Evolutionary conservation across 2,888 invertebrate genomes (phyloP).

Genomic region (Volucella zonaria): DNA sequence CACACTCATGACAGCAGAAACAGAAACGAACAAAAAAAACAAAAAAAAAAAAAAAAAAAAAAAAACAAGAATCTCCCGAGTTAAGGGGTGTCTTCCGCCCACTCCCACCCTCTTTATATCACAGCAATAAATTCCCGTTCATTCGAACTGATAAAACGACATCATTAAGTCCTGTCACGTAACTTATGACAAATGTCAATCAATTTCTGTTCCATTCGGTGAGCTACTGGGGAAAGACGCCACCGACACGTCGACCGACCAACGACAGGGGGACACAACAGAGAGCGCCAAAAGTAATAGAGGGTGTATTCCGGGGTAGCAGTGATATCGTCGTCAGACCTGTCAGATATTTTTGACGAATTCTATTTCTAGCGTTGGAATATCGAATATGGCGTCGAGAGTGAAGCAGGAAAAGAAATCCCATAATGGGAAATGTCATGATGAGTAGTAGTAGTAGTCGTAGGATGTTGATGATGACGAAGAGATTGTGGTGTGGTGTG

Average conservation of each 20-base stretch:
- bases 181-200: conserved; percentile 74
- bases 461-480: conserved; percentile 28
- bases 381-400: conserved; percentile 1
- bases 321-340: conserved; percentile 65
- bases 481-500: neutral
- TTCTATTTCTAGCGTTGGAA: conserved; percentile 67
- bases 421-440: conserved; percentile 71
- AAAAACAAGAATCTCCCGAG: neutral
- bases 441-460: conserved; percentile 59
- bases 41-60: neutral
- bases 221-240: conserved; percentile 10
- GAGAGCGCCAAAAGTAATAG: conserved; percentile 19
- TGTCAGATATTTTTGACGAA: conserved; percentile 74
- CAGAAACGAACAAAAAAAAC: conserved; percentile 11
- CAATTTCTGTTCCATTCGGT: conserved; percentile 67
- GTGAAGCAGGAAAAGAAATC: conserved; percentile 28
- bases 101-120: conserved; percentile 32
- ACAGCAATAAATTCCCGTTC: conserved; percentile 71
- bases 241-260: neutral
- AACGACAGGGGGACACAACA: neutral
- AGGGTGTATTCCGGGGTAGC: conserved; percentile 61
- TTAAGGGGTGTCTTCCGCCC: conserved; percentile 20
- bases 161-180: conserved; percentile 74
- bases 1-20: conserved; percentile 4
- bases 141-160: conserved; percentile 74